Percentiles rank a stretch among this genome's conserved stretches.
Evolutionary conservation across 2,888 invertebrate genomes (phyloP).

Genomic region (Leptura quadrifasciata): DNA sequence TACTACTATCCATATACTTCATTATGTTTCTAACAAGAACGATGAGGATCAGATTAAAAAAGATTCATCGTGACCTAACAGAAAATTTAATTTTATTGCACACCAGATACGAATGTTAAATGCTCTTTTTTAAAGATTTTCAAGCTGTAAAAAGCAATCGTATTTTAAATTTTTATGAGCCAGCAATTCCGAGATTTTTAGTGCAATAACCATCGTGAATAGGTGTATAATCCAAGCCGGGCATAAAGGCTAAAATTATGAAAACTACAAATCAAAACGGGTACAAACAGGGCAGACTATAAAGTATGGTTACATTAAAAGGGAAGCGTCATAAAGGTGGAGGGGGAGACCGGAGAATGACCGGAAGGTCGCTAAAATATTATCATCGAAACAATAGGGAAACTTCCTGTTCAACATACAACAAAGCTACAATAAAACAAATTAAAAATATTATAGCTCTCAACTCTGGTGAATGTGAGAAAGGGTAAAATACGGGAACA

Average conservation of each 20-base stretch:
- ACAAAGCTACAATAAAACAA: conserved; percentile 70
- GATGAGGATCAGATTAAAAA: neutral
- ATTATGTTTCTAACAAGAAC: neutral
- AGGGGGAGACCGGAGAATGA: conserved; percentile 64
- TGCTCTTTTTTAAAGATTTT: neutral
- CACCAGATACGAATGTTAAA: neutral
- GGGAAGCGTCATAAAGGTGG: conserved; percentile 69
- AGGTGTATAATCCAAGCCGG: conserved; percentile 47
- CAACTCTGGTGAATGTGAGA: conserved; percentile 54
- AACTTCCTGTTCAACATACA: conserved; percentile 69
- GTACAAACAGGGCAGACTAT: conserved; percentile 66
- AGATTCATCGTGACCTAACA: neutral
- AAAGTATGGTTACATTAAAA: conserved; percentile 68
- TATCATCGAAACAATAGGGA: conserved; percentile 71
- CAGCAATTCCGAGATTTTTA: conserved; percentile 30
- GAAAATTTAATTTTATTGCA: conserved; percentile 12
- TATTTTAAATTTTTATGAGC: conserved; percentile 27
- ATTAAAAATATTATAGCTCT: conserved; percentile 68
- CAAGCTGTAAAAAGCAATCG: conserved; percentile 10
- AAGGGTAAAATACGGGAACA: conserved; percentile 64
- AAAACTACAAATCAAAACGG: conserved; percentile 67
- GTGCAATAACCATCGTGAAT: conserved; percentile 32
- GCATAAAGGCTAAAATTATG: conserved; percentile 63
- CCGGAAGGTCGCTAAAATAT: conserved; percentile 72
- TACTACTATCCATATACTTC: neutral